A percentile compares a stretch with the other conserved stretches of the same genome.
phyloP scores from a whole-genome alignment of 2,888 invertebrate genomes.

The Blastobasis lacticolella region DNA sequence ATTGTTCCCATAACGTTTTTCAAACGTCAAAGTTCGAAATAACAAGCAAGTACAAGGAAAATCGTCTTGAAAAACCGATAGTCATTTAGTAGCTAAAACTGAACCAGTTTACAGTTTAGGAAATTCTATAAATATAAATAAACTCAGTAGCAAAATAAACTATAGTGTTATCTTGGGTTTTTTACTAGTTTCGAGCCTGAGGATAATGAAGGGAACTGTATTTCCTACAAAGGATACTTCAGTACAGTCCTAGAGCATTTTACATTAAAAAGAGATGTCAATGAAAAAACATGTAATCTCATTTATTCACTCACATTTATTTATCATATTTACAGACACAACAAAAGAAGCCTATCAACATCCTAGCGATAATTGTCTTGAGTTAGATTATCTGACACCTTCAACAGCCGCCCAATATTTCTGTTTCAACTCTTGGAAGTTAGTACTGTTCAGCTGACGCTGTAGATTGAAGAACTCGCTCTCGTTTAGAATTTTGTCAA shows the following conservation, averaged over 20 bases:
- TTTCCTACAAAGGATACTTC: background rate
- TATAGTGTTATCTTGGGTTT: background rate
- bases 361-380: background rate
- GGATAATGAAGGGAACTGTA: background rate
- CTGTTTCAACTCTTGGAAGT: background rate
- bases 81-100: background rate
- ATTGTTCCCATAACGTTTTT: background rate
- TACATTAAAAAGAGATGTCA: background rate
- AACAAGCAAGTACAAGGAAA: background rate
- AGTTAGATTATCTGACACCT: background rate
- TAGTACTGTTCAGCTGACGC: background rate
- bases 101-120: background rate
- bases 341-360: background rate
- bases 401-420: background rate
- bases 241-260: background rate
- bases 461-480: background rate
- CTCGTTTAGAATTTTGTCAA: background rate
- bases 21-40: background rate
- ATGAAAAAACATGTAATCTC: background rate
- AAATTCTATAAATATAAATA: background rate
- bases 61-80: background rate
- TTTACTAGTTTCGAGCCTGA: background rate
- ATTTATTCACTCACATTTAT: background rate
- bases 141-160: background rate
- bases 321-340: background rate